Conservation (phyloP, 1,140 invertebrate genomes). For the Nasonia longicornis region DNA sequence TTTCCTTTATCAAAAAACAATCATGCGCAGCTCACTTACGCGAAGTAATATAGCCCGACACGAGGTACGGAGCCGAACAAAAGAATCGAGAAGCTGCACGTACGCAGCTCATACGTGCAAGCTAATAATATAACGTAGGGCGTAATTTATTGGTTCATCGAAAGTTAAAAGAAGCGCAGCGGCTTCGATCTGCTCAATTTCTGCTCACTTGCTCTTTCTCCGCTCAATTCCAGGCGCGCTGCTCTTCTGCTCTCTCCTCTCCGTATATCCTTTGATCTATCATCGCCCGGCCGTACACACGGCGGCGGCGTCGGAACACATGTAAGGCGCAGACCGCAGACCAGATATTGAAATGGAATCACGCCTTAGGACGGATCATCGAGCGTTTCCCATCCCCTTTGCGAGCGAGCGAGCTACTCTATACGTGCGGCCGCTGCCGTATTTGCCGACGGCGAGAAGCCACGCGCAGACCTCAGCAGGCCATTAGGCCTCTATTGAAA, state of each 20-base stretch:
- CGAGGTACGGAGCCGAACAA: background rate
- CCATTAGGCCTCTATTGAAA: conserved; percentile 25
- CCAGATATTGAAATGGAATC: conserved; percentile 59
- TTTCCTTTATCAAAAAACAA: background rate
- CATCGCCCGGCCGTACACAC: background rate
- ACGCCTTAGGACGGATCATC: conserved; percentile 49
- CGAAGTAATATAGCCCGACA: background rate
- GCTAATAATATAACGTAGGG: background rate
- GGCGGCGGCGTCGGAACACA: conserved; percentile 12
- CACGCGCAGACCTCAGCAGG: background rate
- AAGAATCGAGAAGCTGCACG: background rate
- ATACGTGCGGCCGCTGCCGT: conserved; percentile 18
- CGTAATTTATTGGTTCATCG: conserved; percentile 21
- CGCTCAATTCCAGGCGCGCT: background rate
- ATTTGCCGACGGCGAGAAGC: conserved; percentile 19
- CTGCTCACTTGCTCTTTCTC: background rate
- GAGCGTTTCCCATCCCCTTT: conserved; percentile 17
- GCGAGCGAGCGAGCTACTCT: background rate
- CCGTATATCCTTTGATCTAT: conserved; percentile 24
- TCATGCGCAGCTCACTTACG: background rate
- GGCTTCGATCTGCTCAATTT: background rate
- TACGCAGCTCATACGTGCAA: background rate
- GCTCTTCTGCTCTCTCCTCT: background rate
- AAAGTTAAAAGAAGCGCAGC: conserved; percentile 16
- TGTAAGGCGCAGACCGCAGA: conserved; percentile 47